Evolutionary conservation across 2,113 vertebrate species (phyloP).

Genomic region (Callipepla squamata): DNA sequence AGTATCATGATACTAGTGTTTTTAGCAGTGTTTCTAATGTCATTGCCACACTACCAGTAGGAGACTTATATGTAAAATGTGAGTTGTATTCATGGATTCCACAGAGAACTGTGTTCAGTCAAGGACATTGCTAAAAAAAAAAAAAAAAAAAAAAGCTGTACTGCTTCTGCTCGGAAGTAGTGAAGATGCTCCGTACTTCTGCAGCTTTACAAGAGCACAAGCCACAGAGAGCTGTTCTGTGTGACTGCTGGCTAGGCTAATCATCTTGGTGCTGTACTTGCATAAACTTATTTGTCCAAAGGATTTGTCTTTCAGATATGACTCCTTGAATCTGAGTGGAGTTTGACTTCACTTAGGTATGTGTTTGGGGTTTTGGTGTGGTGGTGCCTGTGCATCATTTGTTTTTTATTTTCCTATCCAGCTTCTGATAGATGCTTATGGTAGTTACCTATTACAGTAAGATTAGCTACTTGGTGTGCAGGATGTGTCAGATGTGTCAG

Average conservation of each 20-base stretch:
- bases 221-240: background rate
- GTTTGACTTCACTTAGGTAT: background rate
- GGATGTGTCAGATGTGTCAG: background rate
- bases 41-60: rapidly evolving
- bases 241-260: background rate
- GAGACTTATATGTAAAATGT: background rate
- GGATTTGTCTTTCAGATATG: background rate
- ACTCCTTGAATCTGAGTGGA: background rate
- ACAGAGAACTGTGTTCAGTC: rapidly evolving
- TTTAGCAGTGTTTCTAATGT: background rate
- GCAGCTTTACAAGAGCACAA: background rate
- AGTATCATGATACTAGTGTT: background rate
- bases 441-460: no score
- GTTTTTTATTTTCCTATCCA: background rate
- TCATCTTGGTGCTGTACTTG: background rate
- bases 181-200: background rate
- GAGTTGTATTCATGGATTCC: background rate
- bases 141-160: rapidly evolving
- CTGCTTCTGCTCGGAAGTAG: background rate
- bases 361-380: rapidly evolving
- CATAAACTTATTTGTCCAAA: background rate
- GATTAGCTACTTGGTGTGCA: background rate
- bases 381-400: rapidly evolving
- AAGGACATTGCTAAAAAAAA: background rate
- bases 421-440: background rate